phyloP scores from a whole-genome alignment of 64 coral and sea anemone genomes.

The Acropora tenuis region DNA sequence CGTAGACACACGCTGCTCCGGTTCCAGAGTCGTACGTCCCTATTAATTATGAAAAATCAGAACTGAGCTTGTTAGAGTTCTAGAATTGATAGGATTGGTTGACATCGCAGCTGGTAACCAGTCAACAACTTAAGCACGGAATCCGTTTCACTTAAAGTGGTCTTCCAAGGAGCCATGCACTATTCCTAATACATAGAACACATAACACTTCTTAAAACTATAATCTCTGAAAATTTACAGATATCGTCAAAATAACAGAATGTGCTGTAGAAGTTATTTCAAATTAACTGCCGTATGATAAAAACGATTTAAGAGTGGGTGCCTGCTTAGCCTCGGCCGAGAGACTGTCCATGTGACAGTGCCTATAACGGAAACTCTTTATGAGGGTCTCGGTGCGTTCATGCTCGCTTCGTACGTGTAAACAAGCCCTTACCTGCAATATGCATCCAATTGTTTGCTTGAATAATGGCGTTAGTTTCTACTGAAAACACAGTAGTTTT shows the following conservation, averaged over 20 bases:
- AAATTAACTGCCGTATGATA: neutral
- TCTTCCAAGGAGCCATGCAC: neutral
- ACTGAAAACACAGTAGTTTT: neutral
- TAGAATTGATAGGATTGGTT: neutral
- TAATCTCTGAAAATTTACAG: neutral
- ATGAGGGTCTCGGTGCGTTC: neutral
- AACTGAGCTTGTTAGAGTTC: neutral
- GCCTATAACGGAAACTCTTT: neutral
- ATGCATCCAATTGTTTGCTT: neutral
- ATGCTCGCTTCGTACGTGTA: neutral
- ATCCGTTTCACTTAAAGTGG: neutral
- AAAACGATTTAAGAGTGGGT: neutral
- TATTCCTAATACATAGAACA: neutral
- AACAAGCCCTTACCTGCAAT: neutral
- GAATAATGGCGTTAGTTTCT: neutral
- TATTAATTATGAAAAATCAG: conserved; percentile 1
- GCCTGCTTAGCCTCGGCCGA: neutral
- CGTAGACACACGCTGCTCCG: neutral
- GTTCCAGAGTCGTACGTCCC: neutral
- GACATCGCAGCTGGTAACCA: neutral
- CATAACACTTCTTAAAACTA: neutral
- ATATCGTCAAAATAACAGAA: neutral
- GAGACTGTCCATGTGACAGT: neutral
- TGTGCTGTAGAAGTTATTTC: neutral
- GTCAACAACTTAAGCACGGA: neutral